Evolutionary conservation across 2,888 invertebrate genomes (phyloP), one percentile per base, ranked within the genome.

Genomic region (Pyralis farinalis): DNA sequence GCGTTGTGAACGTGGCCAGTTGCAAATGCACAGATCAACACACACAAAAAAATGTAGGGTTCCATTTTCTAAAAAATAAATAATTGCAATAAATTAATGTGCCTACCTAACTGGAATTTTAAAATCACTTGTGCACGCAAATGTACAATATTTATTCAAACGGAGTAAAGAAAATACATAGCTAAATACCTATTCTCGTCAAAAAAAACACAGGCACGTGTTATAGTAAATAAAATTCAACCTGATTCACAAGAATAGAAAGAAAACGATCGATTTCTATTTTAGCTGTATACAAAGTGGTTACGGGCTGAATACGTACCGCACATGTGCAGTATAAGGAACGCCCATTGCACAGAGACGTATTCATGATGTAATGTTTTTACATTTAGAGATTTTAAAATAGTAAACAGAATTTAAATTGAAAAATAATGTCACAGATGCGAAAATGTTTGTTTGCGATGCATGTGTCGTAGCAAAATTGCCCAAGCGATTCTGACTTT

Each of bases 1-100:
- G 93, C 91, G 72, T 91, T 92, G 67, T 86, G 78, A 2, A 69
- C 60, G 41, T 80, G 72, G 10, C 57, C 53, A 9, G 60, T 54
- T 6, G 56, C 51, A n/a, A 55, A 54, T 9, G 58, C 43, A 3
- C 51, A 51, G 34, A 73, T 41, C 25, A 70, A 47, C 12, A 16
- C 39, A 39, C 12, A 44, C 21, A 58, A 31, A 16, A 60, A 43
- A 40, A 44, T 40, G 39, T 58, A 48, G 39, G 40, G 49, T 56
- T 43, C 37, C 40, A 41, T 30, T 34, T 44, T 45, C 70, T 71
- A 56, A 42, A 64, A 64, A 47, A 49, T 40, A 47, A 40, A 42
- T 12, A 7, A 7, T 1, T 25, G 3, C 1, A 21, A 29, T 11
- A 12, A 27, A 12, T n/a, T 6, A 31, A 10, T n/a, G n/a, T n/a